Evolutionary conservation across 92 coral and sea anemone genomes (phyloP), one percentile per base, ranked within the genome.

Genomic region (Umimayanthus kanabou): DNA sequence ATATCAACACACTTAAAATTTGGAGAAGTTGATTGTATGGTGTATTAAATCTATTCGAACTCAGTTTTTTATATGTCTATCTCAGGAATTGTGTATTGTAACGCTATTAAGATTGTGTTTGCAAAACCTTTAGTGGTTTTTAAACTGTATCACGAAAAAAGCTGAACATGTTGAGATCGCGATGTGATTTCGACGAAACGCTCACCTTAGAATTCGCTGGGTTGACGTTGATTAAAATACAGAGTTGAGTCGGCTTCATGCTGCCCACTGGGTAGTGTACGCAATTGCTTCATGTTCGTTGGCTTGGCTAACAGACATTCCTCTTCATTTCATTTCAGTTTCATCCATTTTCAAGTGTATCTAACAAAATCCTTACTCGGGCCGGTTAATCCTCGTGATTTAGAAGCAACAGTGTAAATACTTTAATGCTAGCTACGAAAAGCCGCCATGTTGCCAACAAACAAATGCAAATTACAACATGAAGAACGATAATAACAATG

Each of bases 371-470:
- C 69, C 26, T 22, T 20, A 61, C 69, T 61, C 22, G 69, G 2
- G 65, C 20, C 23, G 23, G 4, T 14, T 11, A 18, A 5, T 61
- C 26, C 0, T 5, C 69, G 2, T 61, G 26, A 61, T 61, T 61
- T 61, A 20, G 26, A 11, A 11, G 58, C 14, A 18, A 16, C 69
- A 61, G 8, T 18, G 69, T 5, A 61, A 61, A 2, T 61, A 61
- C 69, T 61, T 20, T 61, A 61, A 18, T 20, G 23, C 69, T 18
- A 20, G n/a, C 69, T 22, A 18, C 66, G 85, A 15, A 81, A 65
- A 65, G 85, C 75, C 47, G 85, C 85, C 85, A 66, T 81, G 85
- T 81, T 81, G 85, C 85, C 58, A 81, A 81, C 85, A 81, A 81
- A 81, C 85, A 81, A 81, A 81, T 81, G 85, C 85, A 81, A 81